Evolutionary conservation across 2,797 vertebrate species (phyloP).

Genomic region (Diceros bicornis): DNA sequence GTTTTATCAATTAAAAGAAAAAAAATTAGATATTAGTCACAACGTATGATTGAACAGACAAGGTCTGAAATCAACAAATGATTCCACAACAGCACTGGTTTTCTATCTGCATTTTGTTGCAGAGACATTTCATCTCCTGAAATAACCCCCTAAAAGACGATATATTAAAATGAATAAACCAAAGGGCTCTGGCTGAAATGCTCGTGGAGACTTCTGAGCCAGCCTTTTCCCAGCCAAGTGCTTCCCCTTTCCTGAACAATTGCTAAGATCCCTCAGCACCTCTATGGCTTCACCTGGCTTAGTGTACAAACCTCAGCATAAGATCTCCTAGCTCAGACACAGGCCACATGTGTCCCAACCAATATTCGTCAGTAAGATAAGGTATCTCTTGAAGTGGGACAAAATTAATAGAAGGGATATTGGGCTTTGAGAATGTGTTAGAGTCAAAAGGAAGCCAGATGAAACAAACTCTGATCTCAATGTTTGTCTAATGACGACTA

Average conservation of each 20-base stretch:
- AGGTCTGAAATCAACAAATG: not conserved
- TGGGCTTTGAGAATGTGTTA: not conserved
- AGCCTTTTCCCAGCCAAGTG: rapidly evolving
- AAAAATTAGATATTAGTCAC: not conserved
- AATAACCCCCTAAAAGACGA: not conserved
- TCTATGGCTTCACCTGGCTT: not conserved
- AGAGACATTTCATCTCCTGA: not conserved
- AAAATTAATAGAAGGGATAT: not conserved
- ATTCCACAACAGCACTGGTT: not conserved
- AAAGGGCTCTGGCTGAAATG: not conserved
- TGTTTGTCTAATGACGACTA: not conserved
- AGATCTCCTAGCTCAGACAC: not conserved
- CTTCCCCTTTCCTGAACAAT: not conserved
- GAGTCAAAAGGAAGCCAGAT: not conserved
- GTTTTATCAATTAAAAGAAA: constrained; percentile 34
- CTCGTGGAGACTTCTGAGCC: not conserved
- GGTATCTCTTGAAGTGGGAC: not conserved
- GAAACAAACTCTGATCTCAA: constrained; percentile 24
- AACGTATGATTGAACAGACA: not conserved
- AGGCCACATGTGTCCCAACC: not conserved
- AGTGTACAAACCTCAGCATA: not conserved
- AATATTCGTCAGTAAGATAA: not conserved
- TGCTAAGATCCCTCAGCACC: not conserved
- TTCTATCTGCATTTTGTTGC: not conserved
- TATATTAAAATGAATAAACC: not conserved